Base-by-base conservation (phyloP, 2,797 vertebrate species). In the Sus cebifrons region DNA sequence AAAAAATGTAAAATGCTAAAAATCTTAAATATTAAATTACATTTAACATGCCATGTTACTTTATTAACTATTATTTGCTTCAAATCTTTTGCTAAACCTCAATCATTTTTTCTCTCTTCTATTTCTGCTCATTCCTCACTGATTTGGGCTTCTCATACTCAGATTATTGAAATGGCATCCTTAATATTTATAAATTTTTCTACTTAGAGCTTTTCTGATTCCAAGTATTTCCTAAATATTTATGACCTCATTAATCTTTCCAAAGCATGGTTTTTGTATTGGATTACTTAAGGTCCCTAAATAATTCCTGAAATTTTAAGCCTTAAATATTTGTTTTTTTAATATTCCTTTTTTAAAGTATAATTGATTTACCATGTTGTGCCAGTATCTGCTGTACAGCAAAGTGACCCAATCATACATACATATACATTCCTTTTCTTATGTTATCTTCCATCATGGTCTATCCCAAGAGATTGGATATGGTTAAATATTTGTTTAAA, bases 1-100 rank as follows among this genome's bases (percentile, higher is more conserved):
- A 83, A 95, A 82, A 93, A 89, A 70, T 49, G 44, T n/a, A 65
- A 82, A 75, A 64, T 71, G 5, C 21, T 52, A 89, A 4, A 78
- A 83, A 65, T 10, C 20, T 88, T 78, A 36, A 83, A 65, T 10
- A 16, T 88, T 78, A 36, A 32, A 20, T 56, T 89, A n/a, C 2
- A 9, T 94, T 86, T 40, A 75, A 36, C 3, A n/a, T 40, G 14
- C 5, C 2, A 40, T 6, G 4, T 68, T 71, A 62, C 16, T 81
- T n/a, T 73, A 27, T 75, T 70, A 68, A 54, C 52, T 67, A 32
- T 23, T 67, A 77, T 75, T 49, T 95, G 79, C 36, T 87, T 71
- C 85, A 87, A 86, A 75, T 44, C 17, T 64, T 95, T 82, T 84
- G 5, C 21, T 96, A 70, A 81, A 52, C 15, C 13, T 56, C 23